phyloP scores from a whole-genome alignment of 35 echinoderm and acorn worm species.

The Strongylocentrotus purpuratus region DNA sequence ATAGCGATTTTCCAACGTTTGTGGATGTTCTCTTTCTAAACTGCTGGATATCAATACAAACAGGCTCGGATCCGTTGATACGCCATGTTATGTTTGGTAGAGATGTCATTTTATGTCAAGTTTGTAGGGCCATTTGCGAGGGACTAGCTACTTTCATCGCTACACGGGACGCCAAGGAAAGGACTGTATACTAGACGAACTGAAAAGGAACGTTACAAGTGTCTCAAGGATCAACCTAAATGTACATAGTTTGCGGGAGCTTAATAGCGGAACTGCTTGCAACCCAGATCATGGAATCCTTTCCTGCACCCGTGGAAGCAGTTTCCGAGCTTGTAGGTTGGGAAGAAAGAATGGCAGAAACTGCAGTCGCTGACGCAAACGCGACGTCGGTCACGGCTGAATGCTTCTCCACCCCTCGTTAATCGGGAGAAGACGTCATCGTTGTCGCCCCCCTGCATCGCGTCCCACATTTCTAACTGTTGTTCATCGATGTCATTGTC shows the following conservation, averaged over 20 bases:
- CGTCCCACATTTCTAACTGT: not conserved
- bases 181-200: not conserved
- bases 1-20: not conserved
- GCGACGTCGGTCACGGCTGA: constrained; percentile 43
- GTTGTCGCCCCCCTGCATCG: not conserved
- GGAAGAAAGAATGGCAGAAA: constrained; percentile 51
- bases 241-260: not conserved
- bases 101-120: not conserved
- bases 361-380: constrained; percentile 49
- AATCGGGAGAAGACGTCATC: not conserved
- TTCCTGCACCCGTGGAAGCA: constrained; percentile 44
- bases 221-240: not conserved
- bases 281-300: constrained; percentile 34
- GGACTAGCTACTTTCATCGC: not conserved
- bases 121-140: not conserved
- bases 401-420: constrained; percentile 9
- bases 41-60: not conserved
- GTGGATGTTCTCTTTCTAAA: not conserved
- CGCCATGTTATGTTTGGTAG: not conserved
- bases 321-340: constrained; percentile 43
- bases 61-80: not conserved
- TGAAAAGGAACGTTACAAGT: not conserved
- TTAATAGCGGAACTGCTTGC: constrained; percentile 36
- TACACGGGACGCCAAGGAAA: not conserved
- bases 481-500: constrained; percentile 20